These are phyloP conservation scores for Anabacerthia variegaticeps DNA, from an alignment of 2,797 vertebrate species.

Conservation along the genomic window DNA sequence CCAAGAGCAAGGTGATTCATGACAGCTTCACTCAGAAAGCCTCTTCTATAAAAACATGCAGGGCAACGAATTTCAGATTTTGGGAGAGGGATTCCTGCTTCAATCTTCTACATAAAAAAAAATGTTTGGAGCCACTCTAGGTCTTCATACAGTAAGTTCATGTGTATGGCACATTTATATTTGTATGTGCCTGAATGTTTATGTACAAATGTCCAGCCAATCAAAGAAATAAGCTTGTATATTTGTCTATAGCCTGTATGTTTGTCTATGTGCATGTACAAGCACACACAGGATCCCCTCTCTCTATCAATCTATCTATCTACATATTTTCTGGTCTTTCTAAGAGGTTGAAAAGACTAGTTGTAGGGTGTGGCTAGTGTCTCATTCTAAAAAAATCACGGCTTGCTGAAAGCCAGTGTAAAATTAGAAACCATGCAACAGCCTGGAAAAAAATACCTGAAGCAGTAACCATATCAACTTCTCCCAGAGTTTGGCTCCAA, in stretches of 20 bases:
- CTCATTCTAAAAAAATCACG: slow-evolving; percentile 12
- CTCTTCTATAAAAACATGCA: not conserved
- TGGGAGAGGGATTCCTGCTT: not conserved
- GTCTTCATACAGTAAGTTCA: not conserved
- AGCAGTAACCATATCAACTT: slow-evolving; percentile 25
- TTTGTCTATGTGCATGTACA: not conserved
- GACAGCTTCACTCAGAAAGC: not conserved
- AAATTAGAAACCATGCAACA: slow-evolving; percentile 19
- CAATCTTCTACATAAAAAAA: not conserved
- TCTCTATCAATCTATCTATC: not conserved
- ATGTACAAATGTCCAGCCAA: not conserved
- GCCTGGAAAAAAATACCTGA: not conserved
- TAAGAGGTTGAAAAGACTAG: not conserved
- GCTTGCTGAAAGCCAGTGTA: slow-evolving; percentile 27
- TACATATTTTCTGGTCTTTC: not conserved
- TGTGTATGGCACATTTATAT: not conserved
- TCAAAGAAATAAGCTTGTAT: not conserved
- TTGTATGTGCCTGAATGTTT: not conserved
- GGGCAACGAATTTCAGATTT: not conserved
- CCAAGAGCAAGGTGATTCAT: not conserved
- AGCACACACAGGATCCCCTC: rapidly evolving
- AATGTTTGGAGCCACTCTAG: not conserved
- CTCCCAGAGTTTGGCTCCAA: slow-evolving; percentile 45
- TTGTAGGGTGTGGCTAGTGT: not conserved
- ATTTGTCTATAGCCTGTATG: not conserved